These are phyloP conservation scores for Nymphalis urticae DNA, from an alignment of 2,888 invertebrate species.

Conservation along the genomic window DNA sequence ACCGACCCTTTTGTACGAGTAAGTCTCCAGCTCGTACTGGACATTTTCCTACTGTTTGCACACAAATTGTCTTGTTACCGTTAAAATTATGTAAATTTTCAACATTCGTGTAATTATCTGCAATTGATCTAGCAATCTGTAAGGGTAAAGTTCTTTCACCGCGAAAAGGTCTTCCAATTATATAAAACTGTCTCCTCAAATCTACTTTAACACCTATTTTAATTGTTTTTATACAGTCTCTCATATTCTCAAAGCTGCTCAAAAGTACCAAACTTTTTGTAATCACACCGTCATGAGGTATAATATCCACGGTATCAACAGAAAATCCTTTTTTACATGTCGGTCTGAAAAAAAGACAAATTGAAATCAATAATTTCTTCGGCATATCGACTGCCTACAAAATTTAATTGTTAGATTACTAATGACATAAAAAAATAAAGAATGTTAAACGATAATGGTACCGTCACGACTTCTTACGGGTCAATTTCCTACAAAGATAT, in stretches of 20 bases:
- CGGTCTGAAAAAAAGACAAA: conserved; percentile 53
- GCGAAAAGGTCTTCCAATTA: conserved; percentile 58
- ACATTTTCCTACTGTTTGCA: conserved; percentile 55
- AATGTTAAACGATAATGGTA: too few species aligned
- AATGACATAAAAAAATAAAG: background rate
- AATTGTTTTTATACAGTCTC: conserved; percentile 54
- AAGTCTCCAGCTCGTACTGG: conserved; percentile 67
- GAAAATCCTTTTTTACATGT: conserved; percentile 68
- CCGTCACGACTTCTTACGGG: too few species aligned
- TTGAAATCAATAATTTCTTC: background rate
- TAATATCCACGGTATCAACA: conserved; percentile 53
- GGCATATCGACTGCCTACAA: too few species aligned
- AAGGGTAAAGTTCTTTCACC: conserved; percentile 55
- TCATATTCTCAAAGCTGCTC: conserved; percentile 56
- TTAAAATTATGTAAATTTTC: conserved; percentile 41
- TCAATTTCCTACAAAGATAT: too few species aligned
- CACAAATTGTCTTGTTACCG: conserved; percentile 55
- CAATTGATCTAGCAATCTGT: conserved; percentile 53
- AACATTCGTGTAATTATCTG: conserved; percentile 29
- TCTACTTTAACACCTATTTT: conserved; percentile 45
- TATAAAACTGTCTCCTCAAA: conserved; percentile 23
- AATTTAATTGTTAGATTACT: background rate
- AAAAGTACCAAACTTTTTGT: conserved; percentile 60
- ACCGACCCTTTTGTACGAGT: conserved; percentile 54
- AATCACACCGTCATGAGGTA: conserved; percentile 55